Evolutionary conservation across 2,888 invertebrate species (phyloP), one percentile per base, ranked within the genome.

Genomic region (Notodonta dromedarius): DNA sequence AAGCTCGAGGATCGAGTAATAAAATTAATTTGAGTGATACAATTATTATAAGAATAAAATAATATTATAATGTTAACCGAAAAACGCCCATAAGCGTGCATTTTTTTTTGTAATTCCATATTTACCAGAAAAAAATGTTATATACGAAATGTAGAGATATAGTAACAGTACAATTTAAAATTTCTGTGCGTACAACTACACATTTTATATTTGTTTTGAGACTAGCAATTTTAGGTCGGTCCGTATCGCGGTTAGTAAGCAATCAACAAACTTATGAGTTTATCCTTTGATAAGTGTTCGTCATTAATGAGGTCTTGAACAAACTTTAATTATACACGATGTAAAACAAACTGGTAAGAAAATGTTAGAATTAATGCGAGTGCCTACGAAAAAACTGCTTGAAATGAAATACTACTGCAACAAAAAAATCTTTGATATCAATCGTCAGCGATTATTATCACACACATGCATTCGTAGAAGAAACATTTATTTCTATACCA

Each of bases 211-310:
- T 59, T 69, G 66, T 65, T 76, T 90, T 92, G 92, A 93, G 92
- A 93, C 92, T 92, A 93, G 93, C 93, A 79, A 87, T 90, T 89
- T 86, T 78, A 80, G 71, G 82, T 86, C 90, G 90, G 89, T 85
- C 84, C 68, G 54, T 50, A 58, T 59, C 70, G 63, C 67, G 66
- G 80, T 80, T 85, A 82, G 80, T 82, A 73, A 63, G 39, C 51
- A 24, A 24, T 24, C 24, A 24, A 24, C 24, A 60, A 66, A 65
- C 57, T 62, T 63, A 67, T 55, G 64, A 67, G 56, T 57, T 59
- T 64, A 39, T 66, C 56, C 67, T 53, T 65, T 24, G 56, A 44
- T 44, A 40, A 9, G 7, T 55, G 16, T 5, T 16, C 60, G 52
- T 48, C 40, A 59, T 58, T 56, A 57, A 57, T 65, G 60, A 56